Evolutionary conservation across 2,888 invertebrate species (phyloP), one percentile per base, ranked within the genome.

Genomic region (Sarcophaga caerulescens): DNA sequence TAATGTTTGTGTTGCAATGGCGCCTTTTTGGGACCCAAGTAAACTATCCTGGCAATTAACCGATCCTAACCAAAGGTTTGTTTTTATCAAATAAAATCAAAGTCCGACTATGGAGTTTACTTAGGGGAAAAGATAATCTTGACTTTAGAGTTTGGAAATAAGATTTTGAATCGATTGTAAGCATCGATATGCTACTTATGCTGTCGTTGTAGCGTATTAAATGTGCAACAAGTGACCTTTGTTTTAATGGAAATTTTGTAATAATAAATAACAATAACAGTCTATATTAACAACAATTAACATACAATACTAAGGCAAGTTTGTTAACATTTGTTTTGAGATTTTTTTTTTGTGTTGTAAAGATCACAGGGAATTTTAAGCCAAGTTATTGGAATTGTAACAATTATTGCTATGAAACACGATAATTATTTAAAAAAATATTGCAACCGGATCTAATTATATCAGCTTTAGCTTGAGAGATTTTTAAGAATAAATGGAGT

Each of bases 321-420:
- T 52, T 12, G 12, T 52, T 14, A 52, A 14, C 12, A 52, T 52
- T 52, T 52, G 11, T 47, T 14, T 47, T 47, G 3, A 14, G 11
- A 14, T 47, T 47, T 47, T 47, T 47, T 47, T 47, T 47, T 14
- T 47, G 14, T 47, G 11, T 47, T 47, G 47, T 17, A 62, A 78
- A 62, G 47, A 70, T 84, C 77, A 81, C 25, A 84, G 86, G 86
- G 81, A 86, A 77, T 85, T 83, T 80, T 68, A 52, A 12, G 68
- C 69, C 68, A 77, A 77, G 69, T 81, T 68, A 76, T 84, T 84
- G 81, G 81, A 86, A 84, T 84, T 86, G 74, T 84, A 86, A 84
- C 84, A 86, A 73, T 77, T 70, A 82, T 82, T 70, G 70, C 77
- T 82, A 23, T 71, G 8, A 17, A 78, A 74, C 62, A 66, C 57